A percentile compares a stretch with the other conserved stretches of the same genome.
Conservation (phyloP, 2,113 vertebrate genomes). For the Amphiprion percula region DNA sequence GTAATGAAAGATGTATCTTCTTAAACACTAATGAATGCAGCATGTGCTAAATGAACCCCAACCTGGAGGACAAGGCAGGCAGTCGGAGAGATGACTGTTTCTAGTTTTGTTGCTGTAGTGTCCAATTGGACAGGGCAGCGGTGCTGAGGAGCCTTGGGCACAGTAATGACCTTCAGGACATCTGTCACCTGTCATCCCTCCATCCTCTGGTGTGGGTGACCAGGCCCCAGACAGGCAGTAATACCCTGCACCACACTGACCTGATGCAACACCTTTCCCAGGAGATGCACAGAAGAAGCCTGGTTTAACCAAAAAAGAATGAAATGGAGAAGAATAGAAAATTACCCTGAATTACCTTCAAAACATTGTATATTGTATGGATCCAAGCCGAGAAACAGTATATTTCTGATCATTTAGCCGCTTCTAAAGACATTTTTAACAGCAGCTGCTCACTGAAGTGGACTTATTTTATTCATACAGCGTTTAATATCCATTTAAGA, state of each 20-base stretch:
- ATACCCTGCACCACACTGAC: slow-evolving; percentile 84
- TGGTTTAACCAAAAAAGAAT: slow-evolving; percentile 48
- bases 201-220: slow-evolving; percentile 81
- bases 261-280: slow-evolving; percentile 82
- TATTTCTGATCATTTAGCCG: background rate
- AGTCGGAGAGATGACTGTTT: slow-evolving; percentile 81
- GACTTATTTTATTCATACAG: background rate
- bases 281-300: slow-evolving; percentile 84
- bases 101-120: slow-evolving; percentile 84
- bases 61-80: slow-evolving; percentile 88
- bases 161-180: slow-evolving; percentile 90
- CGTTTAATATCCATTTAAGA: slow-evolving; percentile 20
- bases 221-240: slow-evolving; percentile 83
- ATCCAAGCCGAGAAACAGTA: background rate
- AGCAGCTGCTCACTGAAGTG: slow-evolving; percentile 3
- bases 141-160: slow-evolving; percentile 81
- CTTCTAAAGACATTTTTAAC: background rate
- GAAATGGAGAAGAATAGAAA: background rate
- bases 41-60: slow-evolving; percentile 26
- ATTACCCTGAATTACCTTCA: background rate
- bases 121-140: slow-evolving; percentile 85
- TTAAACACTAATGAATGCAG: background rate
- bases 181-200: slow-evolving; percentile 75
- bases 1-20: slow-evolving; percentile 6
- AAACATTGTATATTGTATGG: background rate